A percentile compares a stretch with the other conserved stretches of the same genome.
Evolutionary conservation across 2,888 invertebrate species (phyloP).

Genomic region (Thera obeliscata): DNA sequence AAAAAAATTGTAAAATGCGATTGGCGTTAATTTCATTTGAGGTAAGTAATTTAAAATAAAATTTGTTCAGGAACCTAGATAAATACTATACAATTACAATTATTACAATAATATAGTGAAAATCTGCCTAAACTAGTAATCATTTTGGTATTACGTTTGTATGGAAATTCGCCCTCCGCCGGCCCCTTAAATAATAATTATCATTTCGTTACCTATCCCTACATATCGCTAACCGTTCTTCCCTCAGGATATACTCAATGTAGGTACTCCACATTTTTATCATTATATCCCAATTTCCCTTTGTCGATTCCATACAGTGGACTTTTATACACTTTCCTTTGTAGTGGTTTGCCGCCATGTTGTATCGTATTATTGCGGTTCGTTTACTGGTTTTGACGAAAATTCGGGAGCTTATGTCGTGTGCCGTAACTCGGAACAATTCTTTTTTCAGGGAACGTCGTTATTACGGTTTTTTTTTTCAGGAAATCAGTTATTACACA

Average conservation of each 20-base stretch:
- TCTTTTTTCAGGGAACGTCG: constrained; percentile 1
- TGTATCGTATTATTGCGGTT: constrained; percentile 49
- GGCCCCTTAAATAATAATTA: no score
- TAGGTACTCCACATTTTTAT: constrained; percentile 41
- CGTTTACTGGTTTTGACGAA: constrained; percentile 30
- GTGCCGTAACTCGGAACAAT: constrained; percentile 7
- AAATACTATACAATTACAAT: no score
- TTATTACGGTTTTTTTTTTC: not conserved
- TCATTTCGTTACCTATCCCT: not conserved
- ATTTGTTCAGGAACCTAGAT: no score
- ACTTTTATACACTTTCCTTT: constrained; percentile 45
- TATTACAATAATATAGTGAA: no score
- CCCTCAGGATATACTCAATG: constrained; percentile 23
- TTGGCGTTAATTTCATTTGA: no score
- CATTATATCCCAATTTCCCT: constrained; percentile 50
- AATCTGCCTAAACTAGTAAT: no score
- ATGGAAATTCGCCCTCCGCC: no score
- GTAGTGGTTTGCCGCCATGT: constrained; percentile 40
- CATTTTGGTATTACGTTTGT: no score
- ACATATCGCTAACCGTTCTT: not conserved
- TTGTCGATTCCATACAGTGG: constrained; percentile 50
- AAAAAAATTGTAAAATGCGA: no score
- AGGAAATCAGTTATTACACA: no score
- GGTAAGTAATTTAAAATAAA: no score
- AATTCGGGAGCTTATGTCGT: constrained; percentile 31